Evolutionary conservation across 2,888 invertebrate species (phyloP).

Genomic region (Colostygia pectinataria): DNA sequence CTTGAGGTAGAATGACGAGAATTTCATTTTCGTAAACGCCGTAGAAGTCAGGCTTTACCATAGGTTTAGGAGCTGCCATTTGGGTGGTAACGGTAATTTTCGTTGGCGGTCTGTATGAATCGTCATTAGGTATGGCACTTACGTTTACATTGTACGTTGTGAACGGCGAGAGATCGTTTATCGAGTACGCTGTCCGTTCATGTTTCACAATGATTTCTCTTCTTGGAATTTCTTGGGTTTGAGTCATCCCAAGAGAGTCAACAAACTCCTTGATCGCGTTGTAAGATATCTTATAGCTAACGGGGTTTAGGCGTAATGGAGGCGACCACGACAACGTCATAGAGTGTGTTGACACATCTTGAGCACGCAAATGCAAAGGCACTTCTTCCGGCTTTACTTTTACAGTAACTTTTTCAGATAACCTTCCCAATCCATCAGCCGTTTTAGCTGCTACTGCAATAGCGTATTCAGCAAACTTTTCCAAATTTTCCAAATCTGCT

Average conservation of each 20-base stretch:
- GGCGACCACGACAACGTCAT: conserved; percentile 96
- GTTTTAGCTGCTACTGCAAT: conserved; percentile 94
- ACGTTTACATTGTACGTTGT: conserved; percentile 97
- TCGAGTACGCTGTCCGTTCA: conserved; percentile 87
- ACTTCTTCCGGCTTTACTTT: conserved; percentile 97
- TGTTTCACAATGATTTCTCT: conserved; percentile 89
- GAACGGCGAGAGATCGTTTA: conserved; percentile 95
- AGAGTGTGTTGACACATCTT: conserved; percentile 95
- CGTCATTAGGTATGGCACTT: conserved; percentile 93
- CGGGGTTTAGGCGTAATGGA: conserved; percentile 93
- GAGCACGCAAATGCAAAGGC: conserved; percentile 92
- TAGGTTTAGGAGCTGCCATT: conserved; percentile 97
- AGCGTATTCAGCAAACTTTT: conserved; percentile 95
- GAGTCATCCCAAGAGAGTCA: conserved; percentile 96
- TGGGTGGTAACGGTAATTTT: conserved; percentile 97
- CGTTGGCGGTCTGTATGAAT: conserved; percentile 93
- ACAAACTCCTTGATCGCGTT: conserved; percentile 97
- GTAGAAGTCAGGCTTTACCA: conserved; percentile 97
- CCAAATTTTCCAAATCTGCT: conserved; percentile 93
- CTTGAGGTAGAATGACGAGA: conserved; percentile 96
- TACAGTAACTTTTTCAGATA: conserved; percentile 94
- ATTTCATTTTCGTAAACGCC: conserved; percentile 94
- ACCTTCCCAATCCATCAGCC: conserved; percentile 90
- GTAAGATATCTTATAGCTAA: conserved; percentile 94
- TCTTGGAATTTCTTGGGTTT: conserved; percentile 90